These are phyloP conservation scores for Penaeus vannamei DNA, from an alignment of 1,140 invertebrate genomes.

Conservation along the genomic window DNA sequence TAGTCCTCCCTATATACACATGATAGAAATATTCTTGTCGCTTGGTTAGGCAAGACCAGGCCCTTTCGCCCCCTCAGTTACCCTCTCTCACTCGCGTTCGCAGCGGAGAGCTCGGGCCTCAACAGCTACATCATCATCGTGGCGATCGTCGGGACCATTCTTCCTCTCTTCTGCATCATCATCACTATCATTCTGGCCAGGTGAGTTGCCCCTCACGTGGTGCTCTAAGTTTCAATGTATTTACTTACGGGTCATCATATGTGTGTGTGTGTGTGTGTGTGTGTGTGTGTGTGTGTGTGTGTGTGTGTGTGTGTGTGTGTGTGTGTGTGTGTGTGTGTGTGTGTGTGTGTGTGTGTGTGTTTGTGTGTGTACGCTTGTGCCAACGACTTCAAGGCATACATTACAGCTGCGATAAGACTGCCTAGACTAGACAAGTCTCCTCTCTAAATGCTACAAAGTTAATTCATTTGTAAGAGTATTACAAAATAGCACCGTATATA, in stretches of 20 bases:
- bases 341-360: not conserved
- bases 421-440: too few relatives aligned
- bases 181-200: slow-evolving; percentile 53
- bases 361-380: too few relatives aligned
- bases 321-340: not conserved
- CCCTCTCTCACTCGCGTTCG: not conserved
- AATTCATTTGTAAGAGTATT: too few relatives aligned
- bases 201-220: not conserved
- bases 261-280: not conserved
- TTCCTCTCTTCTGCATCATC: slow-evolving; percentile 49
- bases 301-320: not conserved
- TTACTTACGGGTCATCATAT: not conserved
- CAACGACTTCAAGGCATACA: too few relatives aligned
- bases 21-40: too few relatives aligned
- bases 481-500: too few relatives aligned
- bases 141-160: slow-evolving; percentile 49
- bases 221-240: not conserved
- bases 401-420: too few relatives aligned
- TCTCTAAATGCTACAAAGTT: too few relatives aligned
- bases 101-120: slow-evolving; percentile 34
- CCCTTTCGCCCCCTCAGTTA: not conserved
- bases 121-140: slow-evolving; percentile 57
- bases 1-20: too few relatives aligned
- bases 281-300: not conserved
- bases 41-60: not conserved